Evolutionary conservation across 1,140 invertebrate species (phyloP), one percentile per base, ranked within the genome.

Genomic region (Dendrolimus kikuchii): DNA sequence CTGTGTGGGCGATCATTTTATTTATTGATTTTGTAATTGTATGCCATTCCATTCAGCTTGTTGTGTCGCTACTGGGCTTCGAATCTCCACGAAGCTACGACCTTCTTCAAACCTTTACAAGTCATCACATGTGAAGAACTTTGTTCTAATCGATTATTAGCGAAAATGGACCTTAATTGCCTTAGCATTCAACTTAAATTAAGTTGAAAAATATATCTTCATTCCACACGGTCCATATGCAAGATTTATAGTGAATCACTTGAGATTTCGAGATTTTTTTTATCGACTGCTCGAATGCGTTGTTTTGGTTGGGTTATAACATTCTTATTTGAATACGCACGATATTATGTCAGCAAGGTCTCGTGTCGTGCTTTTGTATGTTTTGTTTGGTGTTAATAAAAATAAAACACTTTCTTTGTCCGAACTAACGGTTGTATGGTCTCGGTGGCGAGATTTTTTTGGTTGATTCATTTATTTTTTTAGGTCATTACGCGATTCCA

Each of bases 331-430:
- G 53, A 61, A 60, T 66, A 66, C 60, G 62, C 74, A 64, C 70
- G 74, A 77, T 81, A 81, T 83, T 82, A 81, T 81, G 80, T 83
- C 77, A 83, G 74, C 57, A 64, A 64, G 64, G 66, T 51, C 66
- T 57, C 56, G 61, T 66, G 60, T 66, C 59, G 64, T 54, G 54
- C 61, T 71, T 73, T 65, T 71, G 62, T 71, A 57, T 53, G 8
- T 71, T 73, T 65, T 71, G 62, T 71, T 57, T 53, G 8, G 55
- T 66, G 58, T 69, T 73, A 68, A 72, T 78, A 70, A 71, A 74
- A 68, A 71, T 80, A 71, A 72, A 77, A 66, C 61, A 68, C 59
- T 74, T 67, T 71, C 62, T 72, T 75, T 71, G 68, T 77, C 46
- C 48, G 40, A 43, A 57, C 53, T 79, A 79, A 77, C 71, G 69